phyloP scores from a whole-genome alignment of 1,140 invertebrate species.

The Brachionus asplanchnoidis region DNA sequence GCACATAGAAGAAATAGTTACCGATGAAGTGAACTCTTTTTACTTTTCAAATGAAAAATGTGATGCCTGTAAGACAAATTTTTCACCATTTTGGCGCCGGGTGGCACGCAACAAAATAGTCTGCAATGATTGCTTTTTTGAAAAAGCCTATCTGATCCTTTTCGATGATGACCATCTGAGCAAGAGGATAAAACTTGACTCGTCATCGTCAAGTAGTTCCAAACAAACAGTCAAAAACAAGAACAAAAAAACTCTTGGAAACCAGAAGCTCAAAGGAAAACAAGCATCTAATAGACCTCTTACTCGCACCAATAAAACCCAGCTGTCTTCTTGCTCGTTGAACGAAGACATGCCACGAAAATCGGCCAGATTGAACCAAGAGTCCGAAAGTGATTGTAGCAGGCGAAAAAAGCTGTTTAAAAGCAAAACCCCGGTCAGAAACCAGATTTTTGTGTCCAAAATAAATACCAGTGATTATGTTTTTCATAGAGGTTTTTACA shows the following conservation, averaged over 20 bases:
- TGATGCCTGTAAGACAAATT: constrained; percentile 1
- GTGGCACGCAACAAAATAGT: constrained; percentile 28
- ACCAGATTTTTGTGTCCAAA: not conserved
- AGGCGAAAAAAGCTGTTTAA: constrained; percentile 37
- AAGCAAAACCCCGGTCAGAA: not conserved
- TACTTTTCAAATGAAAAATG: not conserved
- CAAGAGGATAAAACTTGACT: constrained; percentile 12
- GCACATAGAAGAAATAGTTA: not conserved
- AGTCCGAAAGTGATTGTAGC: not conserved
- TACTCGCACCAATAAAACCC: not conserved
- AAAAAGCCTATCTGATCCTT: constrained; percentile 27
- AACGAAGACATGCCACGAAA: not conserved
- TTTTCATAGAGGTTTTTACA: constrained; percentile 67
- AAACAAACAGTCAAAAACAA: not conserved
- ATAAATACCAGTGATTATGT: constrained; percentile 32
- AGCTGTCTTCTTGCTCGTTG: not conserved
- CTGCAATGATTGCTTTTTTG: constrained; percentile 25
- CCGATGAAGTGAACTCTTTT: not conserved
- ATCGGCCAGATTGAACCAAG: not conserved
- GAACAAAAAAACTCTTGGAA: not conserved
- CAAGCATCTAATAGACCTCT: not conserved
- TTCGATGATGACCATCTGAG: constrained; percentile 36
- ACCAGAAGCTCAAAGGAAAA: not conserved
- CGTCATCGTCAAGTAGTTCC: not conserved
- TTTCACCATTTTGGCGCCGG: constrained; percentile 1